These are phyloP conservation scores for Neosalanx taihuensis DNA, from an alignment of 2,797 vertebrate species.

Conservation along the genomic window DNA sequence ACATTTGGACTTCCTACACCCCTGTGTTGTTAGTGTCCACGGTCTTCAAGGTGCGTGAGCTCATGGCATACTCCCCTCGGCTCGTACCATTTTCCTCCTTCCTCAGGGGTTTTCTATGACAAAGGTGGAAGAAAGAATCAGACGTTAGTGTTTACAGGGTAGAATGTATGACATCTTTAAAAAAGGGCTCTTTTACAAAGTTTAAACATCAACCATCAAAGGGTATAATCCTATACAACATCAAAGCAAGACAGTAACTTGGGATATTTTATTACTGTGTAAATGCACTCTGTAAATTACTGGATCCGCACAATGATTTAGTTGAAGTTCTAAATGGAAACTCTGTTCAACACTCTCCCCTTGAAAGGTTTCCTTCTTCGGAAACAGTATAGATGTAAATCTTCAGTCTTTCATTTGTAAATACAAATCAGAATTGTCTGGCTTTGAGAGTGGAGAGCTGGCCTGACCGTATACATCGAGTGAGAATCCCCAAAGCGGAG, in stretches of 20 bases:
- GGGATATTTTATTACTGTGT: neutral
- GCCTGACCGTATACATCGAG: neutral
- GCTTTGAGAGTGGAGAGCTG: neutral
- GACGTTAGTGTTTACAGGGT: neutral
- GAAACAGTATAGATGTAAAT: conserved; percentile 6
- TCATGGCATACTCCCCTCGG: conserved; percentile 84
- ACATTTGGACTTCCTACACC: conserved; percentile 62
- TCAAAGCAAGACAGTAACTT: conserved; percentile 1
- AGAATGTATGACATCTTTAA: neutral
- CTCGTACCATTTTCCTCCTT: conserved; percentile 84
- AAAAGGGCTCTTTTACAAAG: neutral
- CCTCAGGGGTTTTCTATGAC: conserved; percentile 82
- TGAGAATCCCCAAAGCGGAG: neutral
- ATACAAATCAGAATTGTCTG: conserved; percentile 1
- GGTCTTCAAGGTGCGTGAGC: conserved; percentile 75
- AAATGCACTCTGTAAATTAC: neutral
- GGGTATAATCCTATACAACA: too few relatives aligned
- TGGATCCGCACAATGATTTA: neutral
- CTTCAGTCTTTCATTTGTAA: neutral
- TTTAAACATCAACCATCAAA: neutral
- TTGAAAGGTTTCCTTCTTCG: neutral
- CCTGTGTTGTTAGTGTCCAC: conserved; percentile 75
- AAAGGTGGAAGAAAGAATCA: conserved; percentile 11
- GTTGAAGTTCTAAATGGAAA: neutral
- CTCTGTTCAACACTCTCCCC: neutral